Base-by-base conservation (phyloP, 2,888 invertebrate species). In the Archips crataeganus region DNA sequence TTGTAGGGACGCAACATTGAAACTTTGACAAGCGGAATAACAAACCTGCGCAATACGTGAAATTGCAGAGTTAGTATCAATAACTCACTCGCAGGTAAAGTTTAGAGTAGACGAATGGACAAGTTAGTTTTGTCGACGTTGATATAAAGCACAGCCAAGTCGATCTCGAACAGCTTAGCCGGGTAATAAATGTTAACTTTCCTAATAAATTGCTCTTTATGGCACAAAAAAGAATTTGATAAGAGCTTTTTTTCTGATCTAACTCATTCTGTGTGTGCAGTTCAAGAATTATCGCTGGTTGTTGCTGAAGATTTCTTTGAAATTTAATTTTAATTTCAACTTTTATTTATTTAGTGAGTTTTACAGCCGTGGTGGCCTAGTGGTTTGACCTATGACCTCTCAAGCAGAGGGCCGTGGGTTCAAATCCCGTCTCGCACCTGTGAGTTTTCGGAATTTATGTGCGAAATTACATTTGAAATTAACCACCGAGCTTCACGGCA, bases 141-240 rank as follows among this genome's bases (percentile, higher is more conserved):
- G 34, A 59, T 10, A 15, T 59, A 67, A 45, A 67, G 49, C 34
- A 45, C 32, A 34, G 5, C 10, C 11, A 54, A 23, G 39, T 42
- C 23, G 54, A 66, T 39, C 54, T 66, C 3, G 8, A 36, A 57
- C 63, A 39, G 63, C 45, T 51, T 23, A 66, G 61, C 51, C 42
- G 54, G 54, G 61, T 67, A 54, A 66, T 67, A 62, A 54, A 62
- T 54, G 54, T 45, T 34, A 63, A 73, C 68, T 68, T 73, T 63
- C 10, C 63, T 39, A 39, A 73, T 73, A 73, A 73, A 73, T 68
- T 49, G 47, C 34, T 51, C 13, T 34, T 69, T 66, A 71, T 67
- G 64, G 32, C 39, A 59, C 15, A 62, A 67, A 67, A 45, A 54
- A 51, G 23, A 57, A 49, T 32, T 45, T 45, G 10, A 39, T 59